Conservation (phyloP, 2,888 invertebrate species). For the Falcaria lacertinaria region DNA sequence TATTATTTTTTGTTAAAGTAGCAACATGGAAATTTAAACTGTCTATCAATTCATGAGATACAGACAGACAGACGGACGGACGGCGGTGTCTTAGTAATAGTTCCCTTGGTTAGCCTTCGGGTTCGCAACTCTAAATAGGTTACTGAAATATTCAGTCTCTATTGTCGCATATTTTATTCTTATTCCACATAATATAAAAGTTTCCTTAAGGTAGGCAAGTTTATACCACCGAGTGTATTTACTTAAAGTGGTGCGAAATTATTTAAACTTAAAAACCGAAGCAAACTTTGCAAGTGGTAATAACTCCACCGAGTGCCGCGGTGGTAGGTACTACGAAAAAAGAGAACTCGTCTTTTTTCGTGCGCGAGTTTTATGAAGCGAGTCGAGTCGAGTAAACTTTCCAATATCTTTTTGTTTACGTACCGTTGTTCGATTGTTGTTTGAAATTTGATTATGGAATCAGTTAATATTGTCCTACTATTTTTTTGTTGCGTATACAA, state of each 20-base stretch:
- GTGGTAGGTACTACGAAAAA: not conserved
- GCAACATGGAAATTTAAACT: too few species aligned
- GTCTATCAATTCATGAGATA: too few species aligned
- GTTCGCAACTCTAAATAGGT: too few species aligned
- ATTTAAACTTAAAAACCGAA: conserved; percentile 53
- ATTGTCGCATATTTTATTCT: not conserved
- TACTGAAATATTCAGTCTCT: not conserved
- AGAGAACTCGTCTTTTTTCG: not conserved
- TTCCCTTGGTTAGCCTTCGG: too few species aligned
- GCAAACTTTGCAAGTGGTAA: conserved; percentile 49
- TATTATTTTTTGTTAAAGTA: too few species aligned
- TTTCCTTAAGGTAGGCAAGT: conserved; percentile 10
- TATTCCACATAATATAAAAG: not conserved
- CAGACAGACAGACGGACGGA: too few species aligned
- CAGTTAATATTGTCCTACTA: not conserved
- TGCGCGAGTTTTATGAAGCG: not conserved
- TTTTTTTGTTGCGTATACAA: too few species aligned
- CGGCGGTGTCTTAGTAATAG: too few species aligned
- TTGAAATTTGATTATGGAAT: not conserved
- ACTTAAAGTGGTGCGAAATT: conserved; percentile 55
- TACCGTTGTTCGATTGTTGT: not conserved
- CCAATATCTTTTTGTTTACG: not conserved
- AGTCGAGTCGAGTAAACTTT: not conserved
- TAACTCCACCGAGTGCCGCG: conserved; percentile 36
- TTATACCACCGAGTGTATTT: conserved; percentile 44